These are phyloP conservation scores for Tiliqua scincoides DNA, from an alignment of 2,113 vertebrate genomes.

Conservation along the genomic window DNA sequence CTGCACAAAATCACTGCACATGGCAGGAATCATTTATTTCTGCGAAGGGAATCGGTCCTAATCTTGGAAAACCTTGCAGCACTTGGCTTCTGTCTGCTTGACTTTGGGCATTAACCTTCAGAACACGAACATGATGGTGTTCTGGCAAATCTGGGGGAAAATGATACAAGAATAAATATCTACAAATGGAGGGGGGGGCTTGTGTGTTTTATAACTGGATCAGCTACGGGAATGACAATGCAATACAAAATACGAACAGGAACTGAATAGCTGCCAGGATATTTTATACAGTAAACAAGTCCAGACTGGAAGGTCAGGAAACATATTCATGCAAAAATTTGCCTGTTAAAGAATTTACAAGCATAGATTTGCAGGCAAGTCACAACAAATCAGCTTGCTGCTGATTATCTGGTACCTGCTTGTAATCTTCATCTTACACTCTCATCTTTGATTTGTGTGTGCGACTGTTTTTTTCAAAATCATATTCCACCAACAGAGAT, in stretches of 20 bases:
- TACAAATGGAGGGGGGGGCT: slow-evolving; percentile 62
- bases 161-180: slow-evolving; percentile 74
- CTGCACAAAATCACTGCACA: slow-evolving; percentile 85
- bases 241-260: slow-evolving; percentile 69
- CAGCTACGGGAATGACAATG: slow-evolving; percentile 62
- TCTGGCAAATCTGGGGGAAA: slow-evolving; percentile 75
- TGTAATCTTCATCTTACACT: slow-evolving; percentile 27
- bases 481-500: slow-evolving; percentile 38
- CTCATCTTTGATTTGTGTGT: slow-evolving; percentile 41
- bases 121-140: slow-evolving; percentile 76
- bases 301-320: slow-evolving; percentile 65
- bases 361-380: slow-evolving; percentile 58
- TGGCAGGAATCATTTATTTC: slow-evolving; percentile 87
- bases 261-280: slow-evolving; percentile 64
- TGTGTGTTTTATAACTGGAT: slow-evolving; percentile 75
- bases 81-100: slow-evolving; percentile 83
- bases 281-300: slow-evolving; percentile 66
- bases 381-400: slow-evolving; percentile 44
- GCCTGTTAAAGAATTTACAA: slow-evolving; percentile 57
- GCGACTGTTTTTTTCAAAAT: slow-evolving; percentile 37
- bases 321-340: slow-evolving; percentile 42
- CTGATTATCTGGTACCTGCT: slow-evolving; percentile 30
- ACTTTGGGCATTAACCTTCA: slow-evolving; percentile 87
- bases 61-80: slow-evolving; percentile 83
- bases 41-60: slow-evolving; percentile 83